Conservation (phyloP, 2,113 vertebrate genomes). For the Caloenas nicobarica region DNA sequence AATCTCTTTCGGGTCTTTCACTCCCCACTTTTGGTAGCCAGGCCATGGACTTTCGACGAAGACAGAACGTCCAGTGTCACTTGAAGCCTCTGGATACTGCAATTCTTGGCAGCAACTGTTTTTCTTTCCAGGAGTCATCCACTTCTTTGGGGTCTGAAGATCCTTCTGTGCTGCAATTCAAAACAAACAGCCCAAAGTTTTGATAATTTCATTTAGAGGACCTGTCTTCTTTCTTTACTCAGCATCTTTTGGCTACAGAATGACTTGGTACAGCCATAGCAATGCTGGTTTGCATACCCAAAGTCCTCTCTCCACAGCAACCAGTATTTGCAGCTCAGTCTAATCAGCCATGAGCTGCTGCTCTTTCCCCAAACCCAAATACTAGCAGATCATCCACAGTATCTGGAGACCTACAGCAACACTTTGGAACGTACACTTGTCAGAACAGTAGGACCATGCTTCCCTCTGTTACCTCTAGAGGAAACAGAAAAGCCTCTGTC, state of each 20-base stretch:
- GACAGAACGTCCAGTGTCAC: slow-evolving; percentile 75
- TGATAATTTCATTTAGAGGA: not conserved
- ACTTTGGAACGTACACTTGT: not conserved
- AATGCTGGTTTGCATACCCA: not conserved
- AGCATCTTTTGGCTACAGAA: not conserved
- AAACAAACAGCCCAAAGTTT: not conserved
- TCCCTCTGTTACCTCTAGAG: not conserved
- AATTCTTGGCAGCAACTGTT: slow-evolving; percentile 38
- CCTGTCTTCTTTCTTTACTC: not conserved
- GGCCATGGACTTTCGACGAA: slow-evolving; percentile 72
- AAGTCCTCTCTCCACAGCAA: not conserved
- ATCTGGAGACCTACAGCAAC: not conserved
- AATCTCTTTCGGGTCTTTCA: not conserved
- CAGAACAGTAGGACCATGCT: not conserved
- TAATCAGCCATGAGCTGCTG: not conserved
- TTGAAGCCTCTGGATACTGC: slow-evolving; percentile 72
- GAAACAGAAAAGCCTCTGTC: not conserved
- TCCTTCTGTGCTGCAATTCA: slow-evolving; percentile 33
- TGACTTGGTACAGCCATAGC: not conserved
- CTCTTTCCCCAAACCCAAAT: not conserved
- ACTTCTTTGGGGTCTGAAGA: not conserved
- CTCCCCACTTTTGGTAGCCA: not conserved
- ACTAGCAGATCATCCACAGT: not conserved
- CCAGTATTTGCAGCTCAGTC: not conserved
- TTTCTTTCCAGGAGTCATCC: not conserved